phyloP scores from a whole-genome alignment of 1,140 invertebrate genomes.

The Chelonus insularis region DNA sequence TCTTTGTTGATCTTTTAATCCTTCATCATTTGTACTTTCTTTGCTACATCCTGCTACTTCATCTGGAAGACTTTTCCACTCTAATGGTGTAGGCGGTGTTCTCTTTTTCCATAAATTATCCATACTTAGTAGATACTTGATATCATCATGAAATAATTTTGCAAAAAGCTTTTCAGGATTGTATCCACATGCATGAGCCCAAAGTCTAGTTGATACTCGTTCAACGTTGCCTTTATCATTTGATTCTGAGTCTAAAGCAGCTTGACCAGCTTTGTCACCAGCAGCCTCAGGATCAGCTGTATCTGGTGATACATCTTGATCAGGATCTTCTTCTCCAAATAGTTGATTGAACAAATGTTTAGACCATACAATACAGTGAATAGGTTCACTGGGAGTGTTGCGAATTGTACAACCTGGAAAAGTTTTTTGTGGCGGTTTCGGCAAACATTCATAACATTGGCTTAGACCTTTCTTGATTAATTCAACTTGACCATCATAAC shows the following conservation, averaged over 20 bases:
- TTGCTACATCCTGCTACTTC: conserved; percentile 61
- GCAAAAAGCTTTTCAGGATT: conserved; percentile 81
- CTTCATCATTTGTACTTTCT: conserved; percentile 35
- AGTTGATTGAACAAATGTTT: conserved; percentile 99
- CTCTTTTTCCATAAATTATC: conserved; percentile 89
- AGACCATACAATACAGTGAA: conserved; percentile 99
- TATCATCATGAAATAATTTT: conserved; percentile 95
- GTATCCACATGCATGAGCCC: conserved; percentile 85
- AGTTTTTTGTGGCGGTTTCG: conserved; percentile 87
- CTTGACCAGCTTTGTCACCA: conserved; percentile 64
- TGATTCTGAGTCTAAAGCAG: conserved; percentile 56
- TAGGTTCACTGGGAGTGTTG: conserved; percentile 98
- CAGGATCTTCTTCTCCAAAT: conserved; percentile 94
- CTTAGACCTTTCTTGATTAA: conserved; percentile 86
- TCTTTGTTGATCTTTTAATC: conserved; percentile 74
- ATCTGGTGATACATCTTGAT: conserved; percentile 98
- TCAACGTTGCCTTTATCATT: conserved; percentile 72
- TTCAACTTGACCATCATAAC: conserved; percentile 93
- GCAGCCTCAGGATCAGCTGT: conserved; percentile 87
- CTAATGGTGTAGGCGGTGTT: conserved; percentile 78
- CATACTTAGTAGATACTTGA: conserved; percentile 93
- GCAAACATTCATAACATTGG: conserved; percentile 96
- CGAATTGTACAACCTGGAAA: conserved; percentile 98
- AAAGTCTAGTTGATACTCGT: conserved; percentile 84
- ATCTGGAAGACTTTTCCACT: conserved; percentile 71